These are phyloP conservation scores for Ophion ellenae DNA, from an alignment of 2,888 invertebrate genomes.

Conservation along the genomic window DNA sequence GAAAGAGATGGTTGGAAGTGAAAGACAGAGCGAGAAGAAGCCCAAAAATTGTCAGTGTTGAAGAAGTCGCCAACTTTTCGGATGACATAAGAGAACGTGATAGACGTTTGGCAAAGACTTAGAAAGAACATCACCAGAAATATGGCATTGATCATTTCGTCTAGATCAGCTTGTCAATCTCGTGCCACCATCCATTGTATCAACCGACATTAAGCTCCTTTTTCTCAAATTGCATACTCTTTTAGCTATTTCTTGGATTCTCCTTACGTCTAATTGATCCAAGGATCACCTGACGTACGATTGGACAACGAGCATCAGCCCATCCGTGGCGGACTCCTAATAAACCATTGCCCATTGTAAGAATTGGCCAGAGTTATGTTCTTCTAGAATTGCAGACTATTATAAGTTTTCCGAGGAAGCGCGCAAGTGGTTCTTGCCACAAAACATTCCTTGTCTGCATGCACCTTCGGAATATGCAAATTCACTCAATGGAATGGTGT, in stretches of 20 bases:
- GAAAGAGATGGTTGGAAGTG: background rate
- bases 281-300: background rate
- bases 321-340: background rate
- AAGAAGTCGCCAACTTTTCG: slow-evolving; percentile 32
- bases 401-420: background rate
- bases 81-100: slow-evolving; percentile 40
- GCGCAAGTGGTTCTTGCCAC: background rate
- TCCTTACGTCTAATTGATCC: background rate
- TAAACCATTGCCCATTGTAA: background rate
- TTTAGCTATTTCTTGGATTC: background rate
- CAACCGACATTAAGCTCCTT: background rate
- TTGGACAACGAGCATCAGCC: background rate
- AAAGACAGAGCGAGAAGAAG: background rate
- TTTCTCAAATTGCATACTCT: background rate
- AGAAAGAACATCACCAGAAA: slow-evolving; percentile 7
- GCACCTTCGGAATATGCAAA: background rate
- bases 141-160: background rate
- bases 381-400: background rate
- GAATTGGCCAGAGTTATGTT: background rate
- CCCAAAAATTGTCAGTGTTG: slow-evolving; percentile 15
- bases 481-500: background rate
- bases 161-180: background rate
- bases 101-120: slow-evolving; percentile 73
- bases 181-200: background rate
- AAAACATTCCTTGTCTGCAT: background rate